Percentiles rank a stretch among this genome's conserved stretches.
Evolutionary conservation across 2,888 invertebrate species (phyloP).

Genomic region (Sinhomidia bicolor): DNA sequence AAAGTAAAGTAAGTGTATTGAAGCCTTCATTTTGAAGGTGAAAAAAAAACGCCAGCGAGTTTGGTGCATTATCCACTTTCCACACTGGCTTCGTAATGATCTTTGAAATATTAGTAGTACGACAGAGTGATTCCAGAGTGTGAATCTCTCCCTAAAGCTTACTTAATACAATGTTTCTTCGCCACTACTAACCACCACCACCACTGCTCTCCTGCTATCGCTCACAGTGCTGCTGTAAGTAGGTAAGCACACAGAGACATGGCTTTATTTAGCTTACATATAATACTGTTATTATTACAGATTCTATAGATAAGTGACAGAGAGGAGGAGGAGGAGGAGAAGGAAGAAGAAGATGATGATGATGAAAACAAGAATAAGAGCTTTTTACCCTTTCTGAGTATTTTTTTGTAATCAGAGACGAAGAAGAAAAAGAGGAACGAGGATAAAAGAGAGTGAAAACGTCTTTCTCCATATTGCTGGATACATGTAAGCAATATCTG

Average conservation of each 20-base stretch:
- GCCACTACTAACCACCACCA: neutral
- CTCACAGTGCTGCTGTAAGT: neutral
- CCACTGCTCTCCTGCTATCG: neutral
- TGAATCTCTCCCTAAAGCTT: neutral
- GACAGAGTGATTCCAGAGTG: slow-evolving; percentile 30
- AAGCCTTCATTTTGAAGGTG: too few relatives aligned
- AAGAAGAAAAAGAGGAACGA: neutral
- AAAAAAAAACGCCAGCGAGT: slow-evolving; percentile 1
- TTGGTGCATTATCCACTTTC: slow-evolving; percentile 62
- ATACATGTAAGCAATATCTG: too few relatives aligned
- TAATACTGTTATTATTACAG: neutral
- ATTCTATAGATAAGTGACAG: slow-evolving; percentile 32
- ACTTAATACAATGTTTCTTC: slow-evolving; percentile 28
- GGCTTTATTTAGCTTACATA: neutral
- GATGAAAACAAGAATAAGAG: slow-evolving; percentile 22
- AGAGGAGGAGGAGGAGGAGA: too few relatives aligned
- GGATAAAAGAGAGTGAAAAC: neutral
- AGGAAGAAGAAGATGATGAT: neutral
- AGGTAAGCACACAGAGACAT: too few relatives aligned
- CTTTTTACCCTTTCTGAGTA: slow-evolving; percentile 13
- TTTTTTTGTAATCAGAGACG: slow-evolving; percentile 16
- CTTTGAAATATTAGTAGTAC: slow-evolving; percentile 58
- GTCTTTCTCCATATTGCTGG: neutral
- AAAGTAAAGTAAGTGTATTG: neutral
- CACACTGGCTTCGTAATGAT: slow-evolving; percentile 57